Percentiles rank a stretch among this genome's conserved stretches.
phyloP scores from a whole-genome alignment of 1,140 invertebrate species.

The Callitettix versicolor region DNA sequence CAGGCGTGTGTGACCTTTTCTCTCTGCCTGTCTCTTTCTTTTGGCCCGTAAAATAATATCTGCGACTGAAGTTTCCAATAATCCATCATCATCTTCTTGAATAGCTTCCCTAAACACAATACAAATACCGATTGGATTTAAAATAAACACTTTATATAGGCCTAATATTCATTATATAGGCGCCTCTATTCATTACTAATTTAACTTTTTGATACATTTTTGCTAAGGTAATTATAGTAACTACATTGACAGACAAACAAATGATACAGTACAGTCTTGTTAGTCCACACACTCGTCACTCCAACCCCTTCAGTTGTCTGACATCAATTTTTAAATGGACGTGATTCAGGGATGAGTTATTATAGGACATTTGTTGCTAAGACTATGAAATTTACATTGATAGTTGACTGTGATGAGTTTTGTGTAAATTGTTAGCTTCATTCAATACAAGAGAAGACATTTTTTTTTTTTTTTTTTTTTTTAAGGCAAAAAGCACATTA shows the following conservation, averaged over 20 bases:
- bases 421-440: no score
- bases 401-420: no score
- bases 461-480: no score
- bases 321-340: no score
- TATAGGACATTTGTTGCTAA: no score
- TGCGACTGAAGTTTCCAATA: constrained; percentile 77
- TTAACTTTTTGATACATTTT: not conserved
- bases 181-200: not conserved
- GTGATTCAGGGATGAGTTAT: no score
- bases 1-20: constrained; percentile 63
- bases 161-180: not conserved
- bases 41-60: constrained; percentile 85
- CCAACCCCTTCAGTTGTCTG: no score
- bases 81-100: constrained; percentile 87
- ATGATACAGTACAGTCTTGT: not conserved
- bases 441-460: no score
- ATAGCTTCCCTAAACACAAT: constrained; percentile 74
- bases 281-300: no score
- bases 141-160: not conserved
- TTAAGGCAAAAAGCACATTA: no score
- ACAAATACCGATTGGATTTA: not conserved
- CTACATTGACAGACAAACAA: not conserved
- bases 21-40: constrained; percentile 59
- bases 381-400: no score
- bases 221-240: not conserved